phyloP scores from a whole-genome alignment of 2,797 vertebrate genomes.

The Periparus ater region DNA sequence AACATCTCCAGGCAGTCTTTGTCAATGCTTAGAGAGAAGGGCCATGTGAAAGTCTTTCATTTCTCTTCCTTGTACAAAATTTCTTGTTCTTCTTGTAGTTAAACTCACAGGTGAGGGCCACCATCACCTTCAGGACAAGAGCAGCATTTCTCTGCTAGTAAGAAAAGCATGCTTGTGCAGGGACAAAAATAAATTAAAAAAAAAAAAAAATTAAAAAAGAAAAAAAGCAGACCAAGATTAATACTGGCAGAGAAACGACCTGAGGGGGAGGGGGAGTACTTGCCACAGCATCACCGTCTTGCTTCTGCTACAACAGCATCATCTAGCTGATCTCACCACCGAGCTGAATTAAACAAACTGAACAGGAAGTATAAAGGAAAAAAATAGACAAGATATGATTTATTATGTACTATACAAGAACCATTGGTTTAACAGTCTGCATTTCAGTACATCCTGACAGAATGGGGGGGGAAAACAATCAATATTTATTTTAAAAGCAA shows the following conservation, averaged over 20 bases:
- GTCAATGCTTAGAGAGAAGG: neutral
- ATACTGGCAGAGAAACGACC: neutral
- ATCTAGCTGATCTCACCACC: slow-evolving; percentile 55
- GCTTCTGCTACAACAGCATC: slow-evolving; percentile 56
- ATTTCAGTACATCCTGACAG: slow-evolving; percentile 36
- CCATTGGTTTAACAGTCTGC: slow-evolving; percentile 60
- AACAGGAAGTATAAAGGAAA: slow-evolving; percentile 59
- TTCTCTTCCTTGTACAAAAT: neutral
- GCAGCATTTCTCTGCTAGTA: neutral
- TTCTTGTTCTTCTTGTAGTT: neutral
- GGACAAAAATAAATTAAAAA: no score
- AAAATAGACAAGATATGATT: slow-evolving; percentile 57
- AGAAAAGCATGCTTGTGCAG: neutral
- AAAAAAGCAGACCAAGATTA: neutral
- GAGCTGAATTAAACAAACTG: slow-evolving; percentile 34
- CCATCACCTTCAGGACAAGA: neutral
- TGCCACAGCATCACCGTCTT: neutral
- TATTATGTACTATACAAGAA: slow-evolving; percentile 40
- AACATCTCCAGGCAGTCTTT: neutral
- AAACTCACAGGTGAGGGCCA: neutral
- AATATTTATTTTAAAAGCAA: slow-evolving; percentile 25
- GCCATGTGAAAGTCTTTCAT: neutral
- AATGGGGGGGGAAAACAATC: neutral
- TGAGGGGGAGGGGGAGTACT: slow-evolving; percentile 5
- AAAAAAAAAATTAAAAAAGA: neutral